These are phyloP conservation scores for Phanerotoma sp. DNA, from an alignment of 2,888 invertebrate genomes.

Conservation along the genomic window DNA sequence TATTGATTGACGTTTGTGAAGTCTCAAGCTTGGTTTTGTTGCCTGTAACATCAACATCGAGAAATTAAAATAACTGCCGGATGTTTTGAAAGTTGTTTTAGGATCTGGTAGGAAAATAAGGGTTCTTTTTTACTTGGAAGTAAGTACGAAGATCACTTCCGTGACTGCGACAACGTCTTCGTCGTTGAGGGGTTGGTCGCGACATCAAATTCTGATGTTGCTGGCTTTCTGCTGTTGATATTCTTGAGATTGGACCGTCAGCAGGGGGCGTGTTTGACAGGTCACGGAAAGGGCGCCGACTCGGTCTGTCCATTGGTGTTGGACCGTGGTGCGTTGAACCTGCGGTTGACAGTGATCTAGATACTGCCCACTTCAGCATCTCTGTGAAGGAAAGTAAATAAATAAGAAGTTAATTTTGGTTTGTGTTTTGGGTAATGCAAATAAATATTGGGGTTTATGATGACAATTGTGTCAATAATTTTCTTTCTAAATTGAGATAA, in stretches of 20 bases:
- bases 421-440: too few relatives aligned
- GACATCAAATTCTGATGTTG: conserved; percentile 16
- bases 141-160: conserved; percentile 52
- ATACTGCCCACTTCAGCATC: conserved; percentile 57
- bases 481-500: too few relatives aligned
- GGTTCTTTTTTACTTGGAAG: conserved; percentile 46
- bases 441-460: too few relatives aligned
- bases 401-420: not conserved
- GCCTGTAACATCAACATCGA: conserved; percentile 40
- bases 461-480: too few relatives aligned
- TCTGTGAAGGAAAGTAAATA: conserved; percentile 32
- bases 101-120: not conserved
- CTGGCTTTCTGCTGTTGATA: conserved; percentile 24
- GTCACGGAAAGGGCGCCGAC: conserved; percentile 52
- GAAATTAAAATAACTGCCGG: not conserved
- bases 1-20: conserved; percentile 50
- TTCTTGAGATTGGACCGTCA: conserved; percentile 31
- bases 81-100: not conserved
- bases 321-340: conserved; percentile 53
- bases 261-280: conserved; percentile 55
- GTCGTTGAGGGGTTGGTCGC: conserved; percentile 40
- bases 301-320: conserved; percentile 34
- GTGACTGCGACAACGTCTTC: conserved; percentile 51
- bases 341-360: conserved; percentile 53
- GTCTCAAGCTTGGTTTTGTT: conserved; percentile 48